A percentile compares a stretch with the other conserved stretches of the same genome.
Conservation (phyloP, 2,797 vertebrate species). For the Gadopsis marmoratus region DNA sequence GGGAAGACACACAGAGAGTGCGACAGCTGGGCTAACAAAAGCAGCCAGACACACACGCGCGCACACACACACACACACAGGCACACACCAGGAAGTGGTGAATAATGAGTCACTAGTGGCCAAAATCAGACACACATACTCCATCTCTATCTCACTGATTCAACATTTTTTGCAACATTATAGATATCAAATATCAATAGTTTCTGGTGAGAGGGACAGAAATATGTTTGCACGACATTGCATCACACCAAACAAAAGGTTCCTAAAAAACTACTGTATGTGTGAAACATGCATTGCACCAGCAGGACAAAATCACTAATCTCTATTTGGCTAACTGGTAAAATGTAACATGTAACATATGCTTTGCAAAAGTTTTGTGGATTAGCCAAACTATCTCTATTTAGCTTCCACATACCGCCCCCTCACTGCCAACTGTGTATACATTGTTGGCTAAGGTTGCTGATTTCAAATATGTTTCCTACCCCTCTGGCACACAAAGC, state of each 20-base stretch:
- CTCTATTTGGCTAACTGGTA: background rate
- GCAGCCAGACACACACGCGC: slow-evolving; percentile 42
- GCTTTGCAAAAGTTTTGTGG: background rate
- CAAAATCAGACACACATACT: slow-evolving; percentile 24
- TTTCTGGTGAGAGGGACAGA: slow-evolving; percentile 9
- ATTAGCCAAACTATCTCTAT: slow-evolving; percentile 18
- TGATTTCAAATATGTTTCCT: slow-evolving; percentile 29
- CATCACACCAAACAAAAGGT: slow-evolving; percentile 30
- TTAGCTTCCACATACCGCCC: background rate
- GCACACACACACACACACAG: slow-evolving; percentile 4
- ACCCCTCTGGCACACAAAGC: slow-evolving; percentile 8
- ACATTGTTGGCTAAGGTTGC: slow-evolving; percentile 2
- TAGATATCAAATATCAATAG: slow-evolving; percentile 35
- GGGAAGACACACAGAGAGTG: slow-evolving; percentile 18
- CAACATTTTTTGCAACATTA: slow-evolving; percentile 44
- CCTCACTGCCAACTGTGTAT: slow-evolving; percentile 22
- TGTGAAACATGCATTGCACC: background rate
- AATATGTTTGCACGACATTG: slow-evolving; percentile 44
- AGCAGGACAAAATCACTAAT: background rate
- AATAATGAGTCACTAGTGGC: slow-evolving; percentile 63
- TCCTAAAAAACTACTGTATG: background rate
- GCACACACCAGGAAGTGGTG: slow-evolving; percentile 47
- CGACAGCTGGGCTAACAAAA: slow-evolving; percentile 72
- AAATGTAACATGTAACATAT: background rate
- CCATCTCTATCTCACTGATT: slow-evolving; percentile 26